Evolutionary conservation across 2,113 vertebrate genomes (phyloP).

Genomic region (Hirundichthys speculiger): DNA sequence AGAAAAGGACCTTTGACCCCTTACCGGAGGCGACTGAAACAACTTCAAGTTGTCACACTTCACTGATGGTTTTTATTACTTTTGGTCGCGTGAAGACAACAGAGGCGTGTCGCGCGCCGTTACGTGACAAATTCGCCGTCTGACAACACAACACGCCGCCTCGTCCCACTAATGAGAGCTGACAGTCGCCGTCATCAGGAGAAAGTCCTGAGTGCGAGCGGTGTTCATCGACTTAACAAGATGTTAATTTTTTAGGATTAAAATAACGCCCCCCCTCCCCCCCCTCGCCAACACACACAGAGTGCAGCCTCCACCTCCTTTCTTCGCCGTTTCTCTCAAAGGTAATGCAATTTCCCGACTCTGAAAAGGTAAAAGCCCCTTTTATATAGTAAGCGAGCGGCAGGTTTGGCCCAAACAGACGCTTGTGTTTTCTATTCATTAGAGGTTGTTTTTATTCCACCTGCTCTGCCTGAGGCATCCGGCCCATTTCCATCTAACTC

Average conservation of each 20-base stretch:
- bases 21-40: constrained; percentile 4
- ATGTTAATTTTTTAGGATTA: constrained; percentile 40
- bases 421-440: constrained; percentile 70
- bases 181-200: constrained; percentile 18
- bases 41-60: constrained; percentile 1
- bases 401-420: constrained; percentile 36
- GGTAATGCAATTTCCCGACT: constrained; percentile 65
- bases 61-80: not conserved
- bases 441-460: constrained; percentile 63
- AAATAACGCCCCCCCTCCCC: too few relatives aligned
- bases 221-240: constrained; percentile 22
- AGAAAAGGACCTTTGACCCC: constrained; percentile 20
- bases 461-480: constrained; percentile 38
- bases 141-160: not conserved
- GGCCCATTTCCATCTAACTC: constrained; percentile 58
- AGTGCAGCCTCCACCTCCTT: constrained; percentile 5
- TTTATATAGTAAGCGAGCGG: constrained; percentile 31
- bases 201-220: constrained; percentile 20
- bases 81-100: not conserved
- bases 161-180: constrained; percentile 4
- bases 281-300: too few relatives aligned
- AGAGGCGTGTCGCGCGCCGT: not conserved
- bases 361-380: constrained; percentile 71
- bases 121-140: not conserved
- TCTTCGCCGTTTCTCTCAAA: constrained; percentile 27